Conservation (phyloP, 1,140 invertebrate species). For the Lasioglossum albipes region DNA sequence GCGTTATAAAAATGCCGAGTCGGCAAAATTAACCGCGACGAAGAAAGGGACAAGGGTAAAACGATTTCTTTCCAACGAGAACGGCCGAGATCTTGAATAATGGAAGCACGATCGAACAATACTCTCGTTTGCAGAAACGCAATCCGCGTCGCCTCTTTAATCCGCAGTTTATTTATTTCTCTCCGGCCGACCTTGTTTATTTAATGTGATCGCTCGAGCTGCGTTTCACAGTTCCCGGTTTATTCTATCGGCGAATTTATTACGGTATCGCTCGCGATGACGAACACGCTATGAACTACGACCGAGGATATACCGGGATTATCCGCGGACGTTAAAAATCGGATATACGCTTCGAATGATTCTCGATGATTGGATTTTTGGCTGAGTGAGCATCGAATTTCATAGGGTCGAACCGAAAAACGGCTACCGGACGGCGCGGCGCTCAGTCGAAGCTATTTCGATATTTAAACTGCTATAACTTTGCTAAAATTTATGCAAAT, state of each 20-base stretch:
- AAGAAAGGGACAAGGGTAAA: background rate
- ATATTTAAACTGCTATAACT: too few species aligned
- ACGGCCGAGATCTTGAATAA: background rate
- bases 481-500: too few species aligned
- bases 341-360: too few species aligned
- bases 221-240: background rate
- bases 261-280: too few species aligned
- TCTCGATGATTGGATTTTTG: background rate
- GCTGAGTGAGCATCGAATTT: background rate
- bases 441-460: too few species aligned
- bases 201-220: background rate
- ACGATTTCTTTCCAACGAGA: background rate
- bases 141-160: background rate
- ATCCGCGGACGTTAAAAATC: too few species aligned
- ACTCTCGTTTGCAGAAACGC: background rate
- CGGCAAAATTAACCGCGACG: background rate
- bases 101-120: background rate
- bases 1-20: too few species aligned
- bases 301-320: background rate
- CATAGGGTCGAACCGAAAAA: background rate
- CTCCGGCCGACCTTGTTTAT: too few species aligned
- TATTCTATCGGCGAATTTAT: background rate
- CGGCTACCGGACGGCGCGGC: conserved; percentile 31
- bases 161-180: background rate
- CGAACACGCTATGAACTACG: background rate